Conservation (phyloP, 2,113 vertebrate species). For the Hydrolagus affinis region DNA sequence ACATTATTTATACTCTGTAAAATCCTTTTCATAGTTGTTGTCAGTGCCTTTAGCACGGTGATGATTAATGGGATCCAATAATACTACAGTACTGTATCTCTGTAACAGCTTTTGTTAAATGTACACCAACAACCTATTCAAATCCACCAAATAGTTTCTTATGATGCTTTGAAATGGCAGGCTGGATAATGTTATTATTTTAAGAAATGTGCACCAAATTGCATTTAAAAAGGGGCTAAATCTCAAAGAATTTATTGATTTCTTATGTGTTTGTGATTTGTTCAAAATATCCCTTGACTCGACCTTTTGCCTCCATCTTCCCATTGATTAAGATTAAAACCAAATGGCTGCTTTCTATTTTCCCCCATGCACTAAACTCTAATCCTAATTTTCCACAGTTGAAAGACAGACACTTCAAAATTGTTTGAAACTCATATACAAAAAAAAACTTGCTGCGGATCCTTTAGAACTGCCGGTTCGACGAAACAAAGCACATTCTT, state of each 20-base stretch:
- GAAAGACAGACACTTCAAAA: not conserved
- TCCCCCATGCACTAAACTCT: not conserved
- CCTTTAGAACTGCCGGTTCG: not conserved
- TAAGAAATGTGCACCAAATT: not conserved
- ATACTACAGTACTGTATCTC: slow-evolving; percentile 99
- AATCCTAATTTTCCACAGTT: not conserved
- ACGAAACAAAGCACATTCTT: not conserved
- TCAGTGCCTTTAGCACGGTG: slow-evolving; percentile 98
- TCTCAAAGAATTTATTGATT: slow-evolving; percentile 9
- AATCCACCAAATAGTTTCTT: slow-evolving; percentile 97
- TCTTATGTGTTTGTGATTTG: not conserved
- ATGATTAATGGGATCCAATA: slow-evolving; percentile 99
- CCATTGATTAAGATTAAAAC: not conserved
- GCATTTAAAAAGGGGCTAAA: not conserved
- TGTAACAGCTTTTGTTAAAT: slow-evolving; percentile 99
- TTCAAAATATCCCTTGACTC: not conserved
- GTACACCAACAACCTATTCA: slow-evolving; percentile 99
- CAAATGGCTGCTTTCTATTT: not conserved
- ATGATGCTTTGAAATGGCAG: slow-evolving; percentile 69
- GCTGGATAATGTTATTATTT: slow-evolving; percentile 1
- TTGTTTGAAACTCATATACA: not conserved
- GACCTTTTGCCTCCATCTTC: not conserved
- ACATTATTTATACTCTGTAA: slow-evolving; percentile 98
- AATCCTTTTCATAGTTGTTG: slow-evolving; percentile 99
- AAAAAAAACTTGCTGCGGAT: not conserved